A percentile compares a stretch with the other conserved stretches of the same genome.
These are phyloP conservation scores for Pyrrhia umbra DNA, from an alignment of 2,888 invertebrate genomes.

Conservation along the genomic window DNA sequence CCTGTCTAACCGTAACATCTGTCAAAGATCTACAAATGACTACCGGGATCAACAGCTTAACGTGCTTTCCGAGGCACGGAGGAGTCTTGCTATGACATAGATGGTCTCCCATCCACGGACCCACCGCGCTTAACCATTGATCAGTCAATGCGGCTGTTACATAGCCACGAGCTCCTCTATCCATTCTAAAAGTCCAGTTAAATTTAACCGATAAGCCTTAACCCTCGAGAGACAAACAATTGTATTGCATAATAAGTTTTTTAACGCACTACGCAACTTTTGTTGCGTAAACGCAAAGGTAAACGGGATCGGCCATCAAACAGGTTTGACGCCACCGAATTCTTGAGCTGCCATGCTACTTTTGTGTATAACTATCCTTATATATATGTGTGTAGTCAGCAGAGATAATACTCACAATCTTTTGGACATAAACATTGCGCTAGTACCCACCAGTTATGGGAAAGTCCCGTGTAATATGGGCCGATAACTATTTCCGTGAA, in stretches of 20 bases:
- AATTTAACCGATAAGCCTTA: slow-evolving; percentile 12
- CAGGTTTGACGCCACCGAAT: slow-evolving; percentile 50
- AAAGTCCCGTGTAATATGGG: too few species aligned
- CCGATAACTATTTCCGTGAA: too few species aligned
- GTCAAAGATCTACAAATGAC: too few species aligned
- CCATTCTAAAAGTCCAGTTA: background rate
- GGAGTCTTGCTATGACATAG: too few species aligned
- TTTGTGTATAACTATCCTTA: slow-evolving; percentile 31
- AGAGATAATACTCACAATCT: background rate
- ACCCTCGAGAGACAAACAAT: slow-evolving; percentile 23
- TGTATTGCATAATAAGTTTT: slow-evolving; percentile 33
- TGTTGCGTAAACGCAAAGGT: slow-evolving; percentile 53
- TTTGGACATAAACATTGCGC: background rate
- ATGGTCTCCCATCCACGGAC: too few species aligned
- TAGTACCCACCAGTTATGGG: too few species aligned
- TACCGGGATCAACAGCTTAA: too few species aligned
- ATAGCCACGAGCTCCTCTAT: too few species aligned
- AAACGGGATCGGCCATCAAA: slow-evolving; percentile 55
- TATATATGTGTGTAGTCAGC: background rate
- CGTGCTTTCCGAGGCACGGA: too few species aligned
- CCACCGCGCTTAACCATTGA: too few species aligned
- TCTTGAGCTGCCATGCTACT: slow-evolving; percentile 34
- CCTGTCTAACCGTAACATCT: too few species aligned
- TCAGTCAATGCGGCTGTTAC: too few species aligned
- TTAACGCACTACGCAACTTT: slow-evolving; percentile 34